phyloP scores from a whole-genome alignment of 2,888 invertebrate species.

The Cataglyphis livida region DNA sequence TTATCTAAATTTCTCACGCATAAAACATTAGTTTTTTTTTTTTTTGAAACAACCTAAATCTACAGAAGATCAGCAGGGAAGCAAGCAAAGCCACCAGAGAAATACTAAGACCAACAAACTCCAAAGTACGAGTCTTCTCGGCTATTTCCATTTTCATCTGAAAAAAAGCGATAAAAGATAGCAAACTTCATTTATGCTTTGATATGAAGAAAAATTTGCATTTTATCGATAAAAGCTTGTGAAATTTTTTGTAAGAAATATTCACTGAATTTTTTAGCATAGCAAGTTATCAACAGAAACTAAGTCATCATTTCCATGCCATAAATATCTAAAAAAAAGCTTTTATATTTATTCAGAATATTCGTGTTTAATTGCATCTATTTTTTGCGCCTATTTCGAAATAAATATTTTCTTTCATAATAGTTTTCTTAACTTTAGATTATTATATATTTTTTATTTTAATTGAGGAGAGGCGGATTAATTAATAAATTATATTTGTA shows the following conservation, averaged over 20 bases:
- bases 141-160: constrained; percentile 90
- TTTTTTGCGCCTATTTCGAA: no score
- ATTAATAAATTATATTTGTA: background rate
- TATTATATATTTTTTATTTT: background rate
- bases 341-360: background rate
- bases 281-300: background rate
- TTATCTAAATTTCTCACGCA: background rate
- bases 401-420: no score
- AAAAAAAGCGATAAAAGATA: constrained; percentile 69
- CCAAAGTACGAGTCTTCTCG: constrained; percentile 90
- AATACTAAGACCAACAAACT: constrained; percentile 92
- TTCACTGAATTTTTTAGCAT: background rate
- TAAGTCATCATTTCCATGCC: background rate
- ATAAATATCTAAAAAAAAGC: background rate
- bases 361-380: background rate
- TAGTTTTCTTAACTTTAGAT: no score
- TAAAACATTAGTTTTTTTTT: background rate
- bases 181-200: background rate
- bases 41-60: constrained; percentile 89
- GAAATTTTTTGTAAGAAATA: background rate
- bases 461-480: background rate
- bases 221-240: background rate
- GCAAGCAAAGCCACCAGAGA: constrained; percentile 92
- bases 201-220: background rate
- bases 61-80: constrained; percentile 93